phyloP scores from a whole-genome alignment of 2,797 vertebrate species.

The Channa striata region DNA sequence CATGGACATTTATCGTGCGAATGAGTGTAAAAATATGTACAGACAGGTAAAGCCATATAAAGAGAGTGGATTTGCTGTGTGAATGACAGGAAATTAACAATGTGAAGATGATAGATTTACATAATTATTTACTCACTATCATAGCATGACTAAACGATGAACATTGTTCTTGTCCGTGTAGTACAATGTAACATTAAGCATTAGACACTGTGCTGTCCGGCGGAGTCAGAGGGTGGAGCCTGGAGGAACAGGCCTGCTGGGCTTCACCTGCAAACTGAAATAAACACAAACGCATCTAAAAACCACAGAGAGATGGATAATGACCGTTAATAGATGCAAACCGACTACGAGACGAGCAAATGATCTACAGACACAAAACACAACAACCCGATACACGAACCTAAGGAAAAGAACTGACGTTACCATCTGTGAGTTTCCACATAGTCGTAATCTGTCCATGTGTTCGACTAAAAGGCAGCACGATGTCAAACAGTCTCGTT shows the following conservation, averaged over 20 bases:
- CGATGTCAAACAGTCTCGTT: background rate
- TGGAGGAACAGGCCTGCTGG: background rate
- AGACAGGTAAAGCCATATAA: conserved; percentile 56
- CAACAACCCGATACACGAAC: too few relatives aligned
- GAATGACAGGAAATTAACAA: conserved; percentile 1
- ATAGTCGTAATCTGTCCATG: background rate
- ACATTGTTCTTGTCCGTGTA: conserved; percentile 10
- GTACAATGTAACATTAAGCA: conserved; percentile 3
- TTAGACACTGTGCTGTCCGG: background rate
- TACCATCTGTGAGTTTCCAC: too few relatives aligned
- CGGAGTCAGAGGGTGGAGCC: background rate
- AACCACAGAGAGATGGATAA: background rate
- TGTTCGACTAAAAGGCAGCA: too few relatives aligned
- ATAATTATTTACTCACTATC: conserved; percentile 9
- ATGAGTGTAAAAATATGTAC: conserved; percentile 20
- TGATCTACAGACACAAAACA: background rate
- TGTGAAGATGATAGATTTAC: background rate
- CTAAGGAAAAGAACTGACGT: too few relatives aligned
- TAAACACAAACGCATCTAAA: background rate
- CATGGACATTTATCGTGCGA: conserved; percentile 7
- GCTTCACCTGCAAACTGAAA: background rate
- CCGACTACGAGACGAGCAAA: background rate
- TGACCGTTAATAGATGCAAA: background rate
- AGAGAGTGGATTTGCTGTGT: conserved; percentile 21
- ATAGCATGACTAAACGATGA: background rate